Conservation (phyloP, 1,140 invertebrate species). For the Cecropterus lyciades region DNA sequence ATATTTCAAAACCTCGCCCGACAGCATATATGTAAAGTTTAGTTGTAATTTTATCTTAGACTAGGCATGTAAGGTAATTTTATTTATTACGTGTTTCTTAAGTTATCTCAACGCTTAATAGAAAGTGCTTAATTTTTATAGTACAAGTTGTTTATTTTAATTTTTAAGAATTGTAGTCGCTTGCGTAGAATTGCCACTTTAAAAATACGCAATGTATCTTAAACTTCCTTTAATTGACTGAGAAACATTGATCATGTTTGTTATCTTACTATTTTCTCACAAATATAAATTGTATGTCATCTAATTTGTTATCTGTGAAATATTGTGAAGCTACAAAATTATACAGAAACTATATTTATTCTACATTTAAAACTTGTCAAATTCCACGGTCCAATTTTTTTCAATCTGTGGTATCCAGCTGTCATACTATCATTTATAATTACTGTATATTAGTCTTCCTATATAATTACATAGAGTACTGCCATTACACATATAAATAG, state of each 20-base stretch:
- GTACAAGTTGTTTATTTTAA: conserved; percentile 24
- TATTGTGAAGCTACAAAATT: conserved; percentile 6
- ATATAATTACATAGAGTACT: no score
- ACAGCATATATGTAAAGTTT: conserved; percentile 15
- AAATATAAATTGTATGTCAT: no score
- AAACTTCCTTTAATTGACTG: no score
- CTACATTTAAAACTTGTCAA: neutral
- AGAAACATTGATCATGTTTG: no score
- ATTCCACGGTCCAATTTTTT: neutral
- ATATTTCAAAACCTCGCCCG: conserved; percentile 18
- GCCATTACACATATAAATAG: no score
- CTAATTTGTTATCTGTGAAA: no score
- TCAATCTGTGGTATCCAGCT: neutral
- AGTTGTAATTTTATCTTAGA: no score
- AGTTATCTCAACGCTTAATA: conserved; percentile 34
- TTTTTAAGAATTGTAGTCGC: conserved; percentile 17
- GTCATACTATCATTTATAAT: no score
- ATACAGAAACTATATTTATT: conserved; percentile 6
- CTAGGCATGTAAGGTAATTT: conserved; percentile 17
- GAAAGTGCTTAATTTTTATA: conserved; percentile 34
- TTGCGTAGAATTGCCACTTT: conserved; percentile 19
- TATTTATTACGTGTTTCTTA: conserved; percentile 28
- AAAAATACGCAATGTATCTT: neutral
- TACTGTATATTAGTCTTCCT: neutral
- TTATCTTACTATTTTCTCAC: no score